Conservation (phyloP, 2,797 vertebrate species). For the Neosilurus mollespiculum region DNA sequence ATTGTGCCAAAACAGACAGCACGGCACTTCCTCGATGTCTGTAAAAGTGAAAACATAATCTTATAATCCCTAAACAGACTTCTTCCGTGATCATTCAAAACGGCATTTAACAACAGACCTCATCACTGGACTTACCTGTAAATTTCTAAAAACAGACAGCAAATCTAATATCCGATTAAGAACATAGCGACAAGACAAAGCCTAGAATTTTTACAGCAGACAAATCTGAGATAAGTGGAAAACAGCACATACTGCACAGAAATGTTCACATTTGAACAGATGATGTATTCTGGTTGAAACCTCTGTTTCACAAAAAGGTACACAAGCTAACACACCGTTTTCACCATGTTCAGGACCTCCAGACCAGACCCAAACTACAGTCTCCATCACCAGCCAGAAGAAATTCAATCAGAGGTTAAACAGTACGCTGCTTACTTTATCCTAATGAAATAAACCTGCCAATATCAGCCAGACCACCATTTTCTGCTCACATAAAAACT, state of each 20-base stretch:
- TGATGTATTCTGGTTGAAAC: neutral
- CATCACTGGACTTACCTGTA: neutral
- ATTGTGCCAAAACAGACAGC: slow-evolving; percentile 22
- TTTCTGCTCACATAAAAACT: neutral
- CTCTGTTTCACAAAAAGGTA: neutral
- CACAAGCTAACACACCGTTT: neutral
- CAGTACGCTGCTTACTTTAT: neutral
- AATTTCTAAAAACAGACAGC: neutral
- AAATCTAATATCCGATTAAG: neutral
- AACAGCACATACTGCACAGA: neutral
- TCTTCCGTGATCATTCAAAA: neutral
- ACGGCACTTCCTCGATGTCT: neutral
- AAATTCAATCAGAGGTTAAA: neutral
- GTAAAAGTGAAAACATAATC: neutral
- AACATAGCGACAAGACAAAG: neutral
- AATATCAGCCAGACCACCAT: neutral
- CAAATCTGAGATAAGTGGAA: neutral
- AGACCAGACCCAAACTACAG: slow-evolving; percentile 7
- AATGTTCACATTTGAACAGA: neutral
- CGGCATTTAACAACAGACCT: neutral
- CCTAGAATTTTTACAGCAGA: neutral
- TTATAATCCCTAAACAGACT: neutral
- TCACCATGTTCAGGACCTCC: neutral
- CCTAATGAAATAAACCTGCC: neutral
- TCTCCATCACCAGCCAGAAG: neutral